These are phyloP conservation scores for Apamea anceps DNA, from an alignment of 2,888 invertebrate species.

Conservation along the genomic window DNA sequence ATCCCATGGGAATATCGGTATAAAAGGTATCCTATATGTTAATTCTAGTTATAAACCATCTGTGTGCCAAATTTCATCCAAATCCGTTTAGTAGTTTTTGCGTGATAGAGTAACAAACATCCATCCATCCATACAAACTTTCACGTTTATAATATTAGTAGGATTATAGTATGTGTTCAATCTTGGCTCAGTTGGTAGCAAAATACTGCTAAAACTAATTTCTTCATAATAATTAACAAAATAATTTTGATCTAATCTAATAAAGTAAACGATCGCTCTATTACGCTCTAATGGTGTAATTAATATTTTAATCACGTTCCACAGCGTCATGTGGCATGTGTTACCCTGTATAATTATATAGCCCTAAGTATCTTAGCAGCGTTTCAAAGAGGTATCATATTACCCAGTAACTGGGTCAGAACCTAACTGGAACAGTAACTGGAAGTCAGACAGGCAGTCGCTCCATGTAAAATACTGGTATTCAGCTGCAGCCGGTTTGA, in stretches of 20 bases:
- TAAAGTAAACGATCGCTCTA: constrained; percentile 5
- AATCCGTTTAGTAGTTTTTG: too few relatives aligned
- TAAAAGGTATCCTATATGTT: too few relatives aligned
- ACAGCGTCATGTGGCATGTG: not conserved
- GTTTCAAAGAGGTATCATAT: not conserved
- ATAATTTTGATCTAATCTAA: not conserved
- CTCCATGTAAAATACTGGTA: not conserved
- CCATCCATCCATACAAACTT: too few relatives aligned
- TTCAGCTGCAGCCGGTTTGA: too few relatives aligned
- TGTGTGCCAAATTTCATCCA: too few relatives aligned
- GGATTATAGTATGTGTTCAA: not conserved
- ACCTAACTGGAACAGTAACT: too few relatives aligned
- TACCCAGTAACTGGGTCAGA: not conserved
- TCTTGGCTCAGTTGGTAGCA: too few relatives aligned
- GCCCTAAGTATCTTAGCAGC: not conserved
- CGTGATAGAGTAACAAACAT: too few relatives aligned
- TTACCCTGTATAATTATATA: not conserved
- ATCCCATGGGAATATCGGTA: too few relatives aligned
- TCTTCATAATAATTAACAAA: too few relatives aligned
- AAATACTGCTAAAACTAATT: not conserved
- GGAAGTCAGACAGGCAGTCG: not conserved
- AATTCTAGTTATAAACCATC: too few relatives aligned
- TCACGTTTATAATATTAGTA: too few relatives aligned
- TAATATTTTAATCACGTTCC: constrained; percentile 12
- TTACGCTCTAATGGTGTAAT: constrained; percentile 7